Evolutionary conservation across 2,113 vertebrate species (phyloP).

Genomic region (Ophthalmolycus amberensis): DNA sequence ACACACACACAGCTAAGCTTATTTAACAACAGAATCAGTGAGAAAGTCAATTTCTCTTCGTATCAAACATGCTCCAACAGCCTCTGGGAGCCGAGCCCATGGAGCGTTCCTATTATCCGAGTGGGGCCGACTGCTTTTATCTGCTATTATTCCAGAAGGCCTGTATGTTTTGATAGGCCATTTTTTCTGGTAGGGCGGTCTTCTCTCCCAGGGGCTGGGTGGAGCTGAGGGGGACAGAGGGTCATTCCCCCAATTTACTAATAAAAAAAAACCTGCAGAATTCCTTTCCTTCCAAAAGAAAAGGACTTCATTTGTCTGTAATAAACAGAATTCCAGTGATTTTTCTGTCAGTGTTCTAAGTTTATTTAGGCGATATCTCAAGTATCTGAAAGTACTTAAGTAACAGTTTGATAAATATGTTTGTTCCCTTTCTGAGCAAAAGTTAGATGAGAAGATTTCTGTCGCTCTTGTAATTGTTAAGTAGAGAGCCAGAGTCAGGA

Average conservation of each 20-base stretch:
- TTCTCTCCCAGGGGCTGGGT: constrained; percentile 9
- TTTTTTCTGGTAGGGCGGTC: neutral
- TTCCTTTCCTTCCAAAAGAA: neutral
- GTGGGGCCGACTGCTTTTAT: constrained; percentile 46
- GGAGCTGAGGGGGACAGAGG: neutral
- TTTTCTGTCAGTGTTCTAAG: neutral
- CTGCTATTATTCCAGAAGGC: constrained; percentile 61
- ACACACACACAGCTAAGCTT: neutral
- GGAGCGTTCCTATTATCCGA: constrained; percentile 54
- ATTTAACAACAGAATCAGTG: neutral
- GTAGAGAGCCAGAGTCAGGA: no score
- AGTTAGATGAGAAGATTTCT: neutral
- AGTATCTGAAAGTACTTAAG: neutral
- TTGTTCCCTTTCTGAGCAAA: neutral
- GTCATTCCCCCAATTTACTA: constrained; percentile 8
- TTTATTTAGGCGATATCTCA: neutral
- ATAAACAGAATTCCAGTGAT: neutral
- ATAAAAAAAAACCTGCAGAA: neutral
- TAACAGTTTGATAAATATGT: neutral
- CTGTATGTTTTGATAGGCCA: constrained; percentile 55
- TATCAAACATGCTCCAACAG: constrained; percentile 20
- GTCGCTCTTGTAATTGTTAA: neutral
- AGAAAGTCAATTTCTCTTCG: constrained; percentile 38
- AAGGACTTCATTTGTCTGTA: neutral
- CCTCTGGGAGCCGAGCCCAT: constrained; percentile 25